Base-by-base conservation (phyloP, 2,888 invertebrate species). In the Eristalis intricaria region DNA sequence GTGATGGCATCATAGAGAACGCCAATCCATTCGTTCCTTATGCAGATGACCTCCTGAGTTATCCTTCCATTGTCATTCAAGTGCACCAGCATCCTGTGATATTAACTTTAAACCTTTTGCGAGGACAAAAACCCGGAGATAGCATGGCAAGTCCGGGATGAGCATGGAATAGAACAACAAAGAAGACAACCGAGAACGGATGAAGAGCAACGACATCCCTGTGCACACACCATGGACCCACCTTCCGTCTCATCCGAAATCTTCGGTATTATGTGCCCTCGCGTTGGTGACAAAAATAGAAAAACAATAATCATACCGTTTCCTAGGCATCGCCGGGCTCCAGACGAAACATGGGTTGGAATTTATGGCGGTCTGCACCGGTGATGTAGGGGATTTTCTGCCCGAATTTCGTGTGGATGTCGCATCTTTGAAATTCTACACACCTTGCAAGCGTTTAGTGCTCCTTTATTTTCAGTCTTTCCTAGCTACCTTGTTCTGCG, bases 1-100 rank as follows among this genome's bases (percentile, higher is more conserved):
- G 81, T 85, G 84, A 85, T 76, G 71, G 81, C 68, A 81, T 85
- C 76, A 73, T 69, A 71, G 58, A 71, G 71, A 64, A 80, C 76
- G 68, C 84, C 76, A 85, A 84, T 84, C 71, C 58, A 71, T 76
- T 80, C 75, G 32, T 63, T 70, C 81, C 63, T 68, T 66, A 76
- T 60, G 81, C 76, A 63, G 75, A 75, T 80, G 84, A 84, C 75
- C 75, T 76, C 35, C 66, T 43, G 70, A 23, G 78, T 63, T 65
- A 66, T 80, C 13, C 74, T 75, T 29, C 71, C 66, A 71, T 75
- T 84, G 79, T 84, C 80, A 80, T 75, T 80, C 61, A 75, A 71
- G 75, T 76, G 75, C 71, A 80, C 70, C 75, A 70, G 73, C 71
- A 75, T 79, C 68, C 80, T 80, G 64, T 68, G 80, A 75, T 79